phyloP scores from a whole-genome alignment of 2,888 invertebrate species.

The Rhimphoctona megacephalus region DNA sequence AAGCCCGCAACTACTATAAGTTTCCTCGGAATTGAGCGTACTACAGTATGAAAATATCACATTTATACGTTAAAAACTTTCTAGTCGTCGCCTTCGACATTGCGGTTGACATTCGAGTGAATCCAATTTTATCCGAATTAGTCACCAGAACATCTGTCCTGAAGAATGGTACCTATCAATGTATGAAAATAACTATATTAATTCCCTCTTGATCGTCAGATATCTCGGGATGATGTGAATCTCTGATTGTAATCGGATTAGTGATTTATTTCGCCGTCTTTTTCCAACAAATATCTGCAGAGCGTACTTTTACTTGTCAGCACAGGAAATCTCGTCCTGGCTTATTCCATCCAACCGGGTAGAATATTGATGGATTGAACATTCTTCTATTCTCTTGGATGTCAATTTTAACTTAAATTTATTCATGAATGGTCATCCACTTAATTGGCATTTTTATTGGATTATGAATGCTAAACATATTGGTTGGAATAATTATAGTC shows the following conservation, averaged over 20 bases:
- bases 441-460: not conserved
- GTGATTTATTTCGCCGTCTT: slow-evolving; percentile 23
- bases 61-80: not conserved
- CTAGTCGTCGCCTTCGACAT: not conserved
- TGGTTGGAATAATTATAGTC: not conserved
- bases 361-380: not conserved
- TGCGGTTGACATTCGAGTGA: not conserved
- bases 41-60: not conserved
- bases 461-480: not conserved
- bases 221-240: not conserved
- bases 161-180: slow-evolving; percentile 27
- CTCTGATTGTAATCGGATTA: slow-evolving; percentile 15
- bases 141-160: not conserved
- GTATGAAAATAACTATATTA: slow-evolving; percentile 12
- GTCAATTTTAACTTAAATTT: not conserved
- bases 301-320: not conserved
- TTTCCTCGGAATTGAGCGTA: not conserved
- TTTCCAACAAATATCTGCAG: not conserved
- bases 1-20: slow-evolving; percentile 32
- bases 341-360: not conserved
- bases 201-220: not conserved
- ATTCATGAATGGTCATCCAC: not conserved
- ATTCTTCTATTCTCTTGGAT: not conserved
- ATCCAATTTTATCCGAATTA: slow-evolving; percentile 51
- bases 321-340: not conserved